Evolutionary conservation across 2,113 vertebrate genomes (phyloP).

Genomic region (Notothenia coriiceps): DNA sequence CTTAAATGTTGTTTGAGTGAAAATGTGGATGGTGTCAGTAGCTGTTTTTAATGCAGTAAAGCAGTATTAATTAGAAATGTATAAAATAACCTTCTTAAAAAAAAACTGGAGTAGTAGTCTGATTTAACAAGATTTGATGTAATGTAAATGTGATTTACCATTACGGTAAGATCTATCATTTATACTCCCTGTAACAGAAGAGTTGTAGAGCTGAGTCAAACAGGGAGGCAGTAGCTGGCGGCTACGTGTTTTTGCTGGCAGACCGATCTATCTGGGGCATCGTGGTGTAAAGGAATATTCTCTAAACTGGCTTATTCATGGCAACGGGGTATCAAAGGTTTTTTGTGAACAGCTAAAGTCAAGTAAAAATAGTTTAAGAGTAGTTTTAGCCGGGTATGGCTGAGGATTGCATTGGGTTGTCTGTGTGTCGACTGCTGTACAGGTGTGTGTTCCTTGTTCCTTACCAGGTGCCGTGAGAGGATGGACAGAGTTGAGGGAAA

Average conservation of each 20-base stretch:
- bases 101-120: neutral
- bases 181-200: conserved; percentile 43
- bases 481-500: conserved; percentile 6
- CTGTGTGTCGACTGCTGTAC: conserved; percentile 18
- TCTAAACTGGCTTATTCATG: conserved; percentile 67
- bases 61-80: neutral
- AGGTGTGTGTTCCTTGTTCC: conserved; percentile 20
- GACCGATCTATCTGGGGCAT: conserved; percentile 61
- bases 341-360: conserved; percentile 48
- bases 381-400: conserved; percentile 24
- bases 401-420: conserved; percentile 11
- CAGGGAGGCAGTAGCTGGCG: conserved; percentile 45
- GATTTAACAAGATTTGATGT: neutral
- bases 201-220: conserved; percentile 54
- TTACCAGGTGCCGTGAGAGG: conserved; percentile 11
- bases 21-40: neutral
- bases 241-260: conserved; percentile 55
- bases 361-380: conserved; percentile 27
- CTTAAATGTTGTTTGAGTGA: neutral
- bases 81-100: neutral
- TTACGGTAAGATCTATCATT: conserved; percentile 41
- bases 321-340: conserved; percentile 57
- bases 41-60: neutral
- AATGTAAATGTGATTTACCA: neutral
- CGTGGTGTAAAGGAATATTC: conserved; percentile 65